Evolutionary conservation across 2,113 vertebrate species (phyloP).

Genomic region (Tyrannus savana): DNA sequence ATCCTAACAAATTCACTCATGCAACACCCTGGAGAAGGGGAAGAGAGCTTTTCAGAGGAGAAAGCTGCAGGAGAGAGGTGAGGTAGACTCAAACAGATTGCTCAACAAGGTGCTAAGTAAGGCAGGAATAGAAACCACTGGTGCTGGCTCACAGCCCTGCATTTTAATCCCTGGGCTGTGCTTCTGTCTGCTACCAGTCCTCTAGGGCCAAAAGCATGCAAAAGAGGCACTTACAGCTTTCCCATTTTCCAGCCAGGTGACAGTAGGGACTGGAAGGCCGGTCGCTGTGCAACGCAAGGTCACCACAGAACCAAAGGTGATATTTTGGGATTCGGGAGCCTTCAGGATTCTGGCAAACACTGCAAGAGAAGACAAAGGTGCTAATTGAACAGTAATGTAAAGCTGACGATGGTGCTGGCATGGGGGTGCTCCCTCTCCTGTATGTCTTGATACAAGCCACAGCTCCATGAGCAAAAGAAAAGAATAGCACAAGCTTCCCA

Average conservation of each 20-base stretch:
- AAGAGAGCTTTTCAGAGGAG: neutral
- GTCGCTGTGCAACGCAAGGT: conserved; percentile 86
- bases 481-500: fast-evolving
- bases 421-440: neutral
- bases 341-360: conserved; percentile 93
- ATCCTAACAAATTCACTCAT: neutral
- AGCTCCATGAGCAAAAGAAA: neutral
- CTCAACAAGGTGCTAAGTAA: neutral
- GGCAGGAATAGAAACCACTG: neutral
- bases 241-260: conserved; percentile 97
- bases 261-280: conserved; percentile 89
- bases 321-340: conserved; percentile 90
- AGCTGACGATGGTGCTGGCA: neutral
- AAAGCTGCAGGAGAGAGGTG: neutral
- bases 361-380: conserved; percentile 64
- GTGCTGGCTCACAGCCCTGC: neutral
- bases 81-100: neutral
- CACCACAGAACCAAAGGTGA: conserved; percentile 90
- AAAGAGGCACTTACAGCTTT: conserved; percentile 84
- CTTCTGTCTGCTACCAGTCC: neutral
- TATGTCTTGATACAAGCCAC: neutral
- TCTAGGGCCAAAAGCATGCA: neutral
- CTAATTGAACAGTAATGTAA: neutral
- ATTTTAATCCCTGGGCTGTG: neutral
- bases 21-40: neutral